phyloP scores from a whole-genome alignment of 1,140 invertebrate genomes.

The Nymphalis io region DNA sequence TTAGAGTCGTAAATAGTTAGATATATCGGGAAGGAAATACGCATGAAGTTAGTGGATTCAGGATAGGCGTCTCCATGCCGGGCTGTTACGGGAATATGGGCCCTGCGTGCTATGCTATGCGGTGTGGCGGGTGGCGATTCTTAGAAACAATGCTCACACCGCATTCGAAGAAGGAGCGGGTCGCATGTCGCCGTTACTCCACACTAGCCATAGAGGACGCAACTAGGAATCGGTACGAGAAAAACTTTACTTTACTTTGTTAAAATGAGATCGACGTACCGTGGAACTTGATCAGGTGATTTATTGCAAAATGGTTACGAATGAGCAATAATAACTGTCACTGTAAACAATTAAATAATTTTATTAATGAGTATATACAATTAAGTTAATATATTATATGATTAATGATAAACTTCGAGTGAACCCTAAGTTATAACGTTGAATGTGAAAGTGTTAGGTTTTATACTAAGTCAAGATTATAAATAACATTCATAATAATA shows the following conservation, averaged over 20 bases:
- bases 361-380: background rate
- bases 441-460: background rate
- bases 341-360: slow-evolving; percentile 17
- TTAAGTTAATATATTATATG: background rate
- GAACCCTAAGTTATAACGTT: background rate
- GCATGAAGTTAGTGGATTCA: slow-evolving; percentile 59
- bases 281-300: slow-evolving; percentile 50
- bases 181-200: slow-evolving; percentile 61
- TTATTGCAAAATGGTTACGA: slow-evolving; percentile 65
- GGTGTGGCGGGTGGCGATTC: slow-evolving; percentile 63
- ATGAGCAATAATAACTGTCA: slow-evolving; percentile 47
- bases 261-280: slow-evolving; percentile 59
- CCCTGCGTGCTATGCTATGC: slow-evolving; percentile 61
- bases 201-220: slow-evolving; percentile 58
- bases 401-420: background rate
- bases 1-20: slow-evolving; percentile 61
- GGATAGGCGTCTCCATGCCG: slow-evolving; percentile 61
- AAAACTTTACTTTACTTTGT: slow-evolving; percentile 69
- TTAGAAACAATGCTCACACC: slow-evolving; percentile 69
- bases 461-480: background rate
- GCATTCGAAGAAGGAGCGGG: slow-evolving; percentile 70
- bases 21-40: slow-evolving; percentile 59
- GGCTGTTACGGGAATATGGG: slow-evolving; percentile 54
- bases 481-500: background rate
- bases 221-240: slow-evolving; percentile 67